Evolutionary conservation across 2,888 invertebrate species (phyloP).

Genomic region (Cyclophora punctaria): DNA sequence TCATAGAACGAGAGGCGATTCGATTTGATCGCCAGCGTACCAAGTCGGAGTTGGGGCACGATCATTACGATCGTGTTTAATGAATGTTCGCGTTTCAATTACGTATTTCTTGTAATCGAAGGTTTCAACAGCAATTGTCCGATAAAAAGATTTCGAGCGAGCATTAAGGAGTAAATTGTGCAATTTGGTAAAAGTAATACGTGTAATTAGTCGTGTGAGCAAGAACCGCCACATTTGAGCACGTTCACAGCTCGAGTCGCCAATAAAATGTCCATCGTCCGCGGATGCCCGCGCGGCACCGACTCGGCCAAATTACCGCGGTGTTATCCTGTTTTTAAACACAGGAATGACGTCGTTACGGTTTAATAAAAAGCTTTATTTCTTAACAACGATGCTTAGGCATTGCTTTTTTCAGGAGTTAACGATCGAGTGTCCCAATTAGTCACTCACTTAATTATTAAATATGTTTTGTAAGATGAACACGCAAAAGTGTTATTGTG

Average conservation of each 20-base stretch:
- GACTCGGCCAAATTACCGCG: constrained; percentile 27
- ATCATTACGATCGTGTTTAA: too few species aligned
- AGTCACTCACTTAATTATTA: too few species aligned
- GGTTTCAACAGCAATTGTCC: constrained; percentile 32
- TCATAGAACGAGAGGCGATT: constrained; percentile 33
- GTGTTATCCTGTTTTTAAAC: constrained; percentile 26
- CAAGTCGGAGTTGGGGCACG: constrained; percentile 16
- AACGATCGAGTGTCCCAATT: too few species aligned
- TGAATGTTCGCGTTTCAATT: background rate
- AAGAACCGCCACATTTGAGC: constrained; percentile 49
- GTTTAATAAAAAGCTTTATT: background rate
- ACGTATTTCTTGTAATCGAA: constrained; percentile 24
- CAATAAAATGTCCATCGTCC: constrained; percentile 40
- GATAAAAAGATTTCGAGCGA: constrained; percentile 25
- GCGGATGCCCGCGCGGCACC: constrained; percentile 37
- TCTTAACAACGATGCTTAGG: constrained; percentile 7
- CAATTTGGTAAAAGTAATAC: constrained; percentile 56
- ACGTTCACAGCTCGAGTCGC: constrained; percentile 29
- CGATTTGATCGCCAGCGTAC: constrained; percentile 26
- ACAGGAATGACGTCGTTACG: background rate
- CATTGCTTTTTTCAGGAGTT: background rate
- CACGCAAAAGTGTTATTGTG: too few species aligned
- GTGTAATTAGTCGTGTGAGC: constrained; percentile 38
- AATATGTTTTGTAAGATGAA: too few species aligned
- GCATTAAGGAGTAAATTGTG: constrained; percentile 40